Evolutionary conservation across 2,113 vertebrate species (phyloP).

Genomic region (Halichoeres trimaculatus): DNA sequence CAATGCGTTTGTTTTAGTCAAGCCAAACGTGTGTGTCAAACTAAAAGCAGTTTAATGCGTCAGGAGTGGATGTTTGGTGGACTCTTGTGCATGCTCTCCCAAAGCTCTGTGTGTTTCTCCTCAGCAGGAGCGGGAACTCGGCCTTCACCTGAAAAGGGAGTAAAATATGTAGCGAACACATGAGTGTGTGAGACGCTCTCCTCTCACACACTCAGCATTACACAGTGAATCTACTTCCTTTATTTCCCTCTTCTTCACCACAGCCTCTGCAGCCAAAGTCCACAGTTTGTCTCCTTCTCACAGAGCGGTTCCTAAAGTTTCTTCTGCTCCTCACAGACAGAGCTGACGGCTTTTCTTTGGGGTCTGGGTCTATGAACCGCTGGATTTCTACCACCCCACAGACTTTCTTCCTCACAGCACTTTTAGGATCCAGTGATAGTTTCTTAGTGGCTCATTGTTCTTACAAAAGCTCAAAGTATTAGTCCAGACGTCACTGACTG

Average conservation of each 20-base stretch:
- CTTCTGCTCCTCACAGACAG: slow-evolving; percentile 29
- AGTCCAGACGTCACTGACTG: slow-evolving; percentile 18
- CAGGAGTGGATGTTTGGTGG: not conserved
- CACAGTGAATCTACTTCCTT: slow-evolving; percentile 50
- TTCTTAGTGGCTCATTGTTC: slow-evolving; percentile 26
- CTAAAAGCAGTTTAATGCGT: not conserved
- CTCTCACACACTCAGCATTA: slow-evolving; percentile 27
- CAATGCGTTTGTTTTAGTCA: not conserved
- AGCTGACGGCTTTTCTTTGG: slow-evolving; percentile 20
- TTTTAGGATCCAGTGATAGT: slow-evolving; percentile 19
- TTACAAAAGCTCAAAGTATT: slow-evolving; percentile 45
- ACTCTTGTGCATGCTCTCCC: not conserved
- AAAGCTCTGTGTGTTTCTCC: not conserved
- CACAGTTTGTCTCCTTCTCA: slow-evolving; percentile 63
- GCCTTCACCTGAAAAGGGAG: slow-evolving; percentile 38
- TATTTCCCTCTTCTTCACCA: slow-evolving; percentile 35
- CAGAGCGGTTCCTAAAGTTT: slow-evolving; percentile 16
- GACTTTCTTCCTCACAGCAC: not conserved
- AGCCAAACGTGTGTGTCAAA: slow-evolving; percentile 7
- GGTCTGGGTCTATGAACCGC: slow-evolving; percentile 31
- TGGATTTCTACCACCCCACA: slow-evolving; percentile 17
- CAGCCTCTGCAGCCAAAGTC: slow-evolving; percentile 81
- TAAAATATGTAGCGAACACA: slow-evolving; percentile 75
- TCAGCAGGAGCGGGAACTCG: slow-evolving; percentile 37
- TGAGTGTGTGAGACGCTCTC: slow-evolving; percentile 9